These are phyloP conservation scores for Leptinotarsa tumamoca DNA, from an alignment of 2,888 invertebrate species.

Conservation along the genomic window DNA sequence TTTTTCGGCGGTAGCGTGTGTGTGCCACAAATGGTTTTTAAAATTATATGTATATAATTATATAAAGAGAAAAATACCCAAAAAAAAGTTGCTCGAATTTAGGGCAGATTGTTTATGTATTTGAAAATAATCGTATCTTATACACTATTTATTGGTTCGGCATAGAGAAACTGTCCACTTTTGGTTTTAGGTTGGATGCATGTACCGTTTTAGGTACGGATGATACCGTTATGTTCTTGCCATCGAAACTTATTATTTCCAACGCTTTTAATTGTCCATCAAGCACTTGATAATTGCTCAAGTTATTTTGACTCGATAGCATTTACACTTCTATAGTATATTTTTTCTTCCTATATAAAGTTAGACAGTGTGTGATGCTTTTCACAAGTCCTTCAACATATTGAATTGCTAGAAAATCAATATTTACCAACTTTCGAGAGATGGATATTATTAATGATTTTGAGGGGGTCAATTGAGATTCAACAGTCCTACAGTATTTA, in stretches of 20 bases:
- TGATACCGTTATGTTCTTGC: background rate
- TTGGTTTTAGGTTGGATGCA: slow-evolving; percentile 33
- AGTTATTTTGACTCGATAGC: background rate
- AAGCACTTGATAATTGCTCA: background rate
- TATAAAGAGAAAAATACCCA: slow-evolving; percentile 58
- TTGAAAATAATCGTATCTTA: slow-evolving; percentile 64
- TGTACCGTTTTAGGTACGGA: slow-evolving; percentile 53
- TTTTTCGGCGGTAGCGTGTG: slow-evolving; percentile 55
- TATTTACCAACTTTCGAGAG: no score
- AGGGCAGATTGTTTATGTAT: slow-evolving; percentile 67
- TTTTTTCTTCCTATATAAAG: background rate
- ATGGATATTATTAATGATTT: no score
- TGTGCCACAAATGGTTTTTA: slow-evolving; percentile 65
- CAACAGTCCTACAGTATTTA: no score
- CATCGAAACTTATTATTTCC: background rate
- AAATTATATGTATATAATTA: slow-evolving; percentile 67
- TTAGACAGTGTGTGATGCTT: no score
- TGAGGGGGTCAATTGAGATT: no score
- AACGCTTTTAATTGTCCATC: background rate
- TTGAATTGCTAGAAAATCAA: no score
- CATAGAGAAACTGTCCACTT: slow-evolving; percentile 49
- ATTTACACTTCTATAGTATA: background rate
- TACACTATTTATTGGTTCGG: slow-evolving; percentile 56
- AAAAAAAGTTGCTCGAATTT: slow-evolving; percentile 64
- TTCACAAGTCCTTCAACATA: no score